Evolutionary conservation across 1,140 invertebrate genomes (phyloP).

Genomic region (Brachionus sp.): DNA sequence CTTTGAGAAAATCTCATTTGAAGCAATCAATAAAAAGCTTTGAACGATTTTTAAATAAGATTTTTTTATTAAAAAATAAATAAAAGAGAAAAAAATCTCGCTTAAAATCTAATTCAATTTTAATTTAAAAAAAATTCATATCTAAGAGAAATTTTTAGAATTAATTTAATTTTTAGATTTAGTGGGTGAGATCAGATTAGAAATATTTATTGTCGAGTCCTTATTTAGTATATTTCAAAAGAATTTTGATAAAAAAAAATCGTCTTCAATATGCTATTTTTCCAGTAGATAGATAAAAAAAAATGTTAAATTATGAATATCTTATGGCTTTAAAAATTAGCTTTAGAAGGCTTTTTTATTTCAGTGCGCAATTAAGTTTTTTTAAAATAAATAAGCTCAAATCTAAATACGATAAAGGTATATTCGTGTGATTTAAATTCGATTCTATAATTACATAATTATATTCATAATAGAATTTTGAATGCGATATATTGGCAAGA

Average conservation of each 20-base stretch:
- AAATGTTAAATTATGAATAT: constrained; percentile 12
- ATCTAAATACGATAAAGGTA: neutral
- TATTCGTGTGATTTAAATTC: neutral
- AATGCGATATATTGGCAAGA: neutral
- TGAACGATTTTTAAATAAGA: neutral
- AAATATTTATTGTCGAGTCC: neutral
- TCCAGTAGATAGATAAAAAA: neutral
- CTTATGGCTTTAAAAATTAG: neutral
- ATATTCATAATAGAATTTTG: neutral
- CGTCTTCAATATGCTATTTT: neutral
- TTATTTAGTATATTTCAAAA: no score
- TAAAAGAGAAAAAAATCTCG: no score
- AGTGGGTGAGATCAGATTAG: neutral
- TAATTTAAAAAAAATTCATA: neutral
- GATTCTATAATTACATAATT: constrained; percentile 3
- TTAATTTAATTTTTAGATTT: neutral
- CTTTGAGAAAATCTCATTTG: neutral
- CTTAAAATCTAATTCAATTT: neutral
- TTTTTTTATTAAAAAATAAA: neutral
- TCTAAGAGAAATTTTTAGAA: neutral
- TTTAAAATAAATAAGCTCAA: neutral
- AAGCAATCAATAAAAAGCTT: neutral
- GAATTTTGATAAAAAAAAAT: neutral
- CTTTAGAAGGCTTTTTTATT: neutral
- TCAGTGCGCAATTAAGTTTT: neutral